phyloP scores from a whole-genome alignment of 2,888 invertebrate species.

The Drosophila kokeensis region DNA sequence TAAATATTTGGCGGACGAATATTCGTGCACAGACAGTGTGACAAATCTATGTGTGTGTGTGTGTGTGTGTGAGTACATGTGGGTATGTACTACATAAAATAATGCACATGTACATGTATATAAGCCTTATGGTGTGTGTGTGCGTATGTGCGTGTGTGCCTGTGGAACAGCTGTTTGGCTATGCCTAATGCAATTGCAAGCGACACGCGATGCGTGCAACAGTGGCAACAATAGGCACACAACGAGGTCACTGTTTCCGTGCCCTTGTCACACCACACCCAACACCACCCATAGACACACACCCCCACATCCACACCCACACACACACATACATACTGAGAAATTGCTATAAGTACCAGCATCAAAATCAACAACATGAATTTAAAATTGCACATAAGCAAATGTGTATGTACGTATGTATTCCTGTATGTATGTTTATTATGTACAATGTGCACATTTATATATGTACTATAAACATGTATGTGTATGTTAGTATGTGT shows the following conservation, averaged over 20 bases:
- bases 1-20: conserved; percentile 24
- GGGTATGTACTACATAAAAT: neutral
- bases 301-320: too few species aligned
- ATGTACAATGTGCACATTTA: neutral
- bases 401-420: neutral
- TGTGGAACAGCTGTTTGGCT: conserved; percentile 19
- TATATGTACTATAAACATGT: neutral
- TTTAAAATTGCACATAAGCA: neutral
- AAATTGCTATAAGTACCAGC: neutral
- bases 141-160: neutral
- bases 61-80: conserved; percentile 19
- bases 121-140: neutral
- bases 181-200: conserved; percentile 17
- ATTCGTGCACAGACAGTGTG: neutral
- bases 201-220: conserved; percentile 15
- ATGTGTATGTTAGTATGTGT: neutral
- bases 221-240: conserved; percentile 1
- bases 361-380: neutral
- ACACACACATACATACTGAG: neutral
- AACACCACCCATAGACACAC: neutral
- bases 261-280: neutral
- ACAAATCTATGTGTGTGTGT: conserved; percentile 16
- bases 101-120: neutral
- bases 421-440: neutral
- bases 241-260: conserved; percentile 4